Evolutionary conservation across 2,113 vertebrate genomes (phyloP), one percentile per base, ranked within the genome.

Genomic region (Collichthys lucidus): DNA sequence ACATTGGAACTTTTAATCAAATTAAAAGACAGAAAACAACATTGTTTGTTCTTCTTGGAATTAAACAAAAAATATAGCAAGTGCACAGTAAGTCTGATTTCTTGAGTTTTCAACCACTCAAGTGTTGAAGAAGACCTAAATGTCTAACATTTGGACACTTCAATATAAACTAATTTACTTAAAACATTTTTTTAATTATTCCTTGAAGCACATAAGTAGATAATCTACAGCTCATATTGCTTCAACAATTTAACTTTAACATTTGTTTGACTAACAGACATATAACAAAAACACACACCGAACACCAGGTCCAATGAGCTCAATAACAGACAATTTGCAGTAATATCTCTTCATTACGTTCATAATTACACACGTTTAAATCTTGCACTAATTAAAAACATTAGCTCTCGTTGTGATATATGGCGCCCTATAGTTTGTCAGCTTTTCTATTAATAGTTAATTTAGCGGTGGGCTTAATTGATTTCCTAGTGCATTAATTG

Each of bases 391-490:
- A 91, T 91, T 88, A 79, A 79, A 86, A 86, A 70, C 82, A 85
- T 77, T 63, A 80, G 63, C 62, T 80, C 65, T 19, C 2, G 11
- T 83, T 65, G 44, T 86, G 85, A 88, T 87, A 66, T 80, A 83
- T 63, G 83, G 29, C 8, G 60, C 77, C 80, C 66, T 79, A 74
- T 86, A 86, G 77, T 90, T 92, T 88, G 75, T 81, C 74, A 83
- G 75, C 59, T 69, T 85, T 85, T 88, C 83, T 92, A 90, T 90
- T 90, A 86, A 91, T 92, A 88, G 77, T 64, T 84, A 52, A 10
- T 89, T 89, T 90, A 74, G 81, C 80, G 55, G 60, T 52, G 26
- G 61, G 64, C 55, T 69, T 80, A 85, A 92, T 86, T 89, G 88
- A 92, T 89, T 90, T 91, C 84, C 73, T 46, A 5, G 62, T 79